These are phyloP conservation scores for Peromyscus aztecus DNA, from an alignment of 2,797 vertebrate genomes.

Conservation along the genomic window DNA sequence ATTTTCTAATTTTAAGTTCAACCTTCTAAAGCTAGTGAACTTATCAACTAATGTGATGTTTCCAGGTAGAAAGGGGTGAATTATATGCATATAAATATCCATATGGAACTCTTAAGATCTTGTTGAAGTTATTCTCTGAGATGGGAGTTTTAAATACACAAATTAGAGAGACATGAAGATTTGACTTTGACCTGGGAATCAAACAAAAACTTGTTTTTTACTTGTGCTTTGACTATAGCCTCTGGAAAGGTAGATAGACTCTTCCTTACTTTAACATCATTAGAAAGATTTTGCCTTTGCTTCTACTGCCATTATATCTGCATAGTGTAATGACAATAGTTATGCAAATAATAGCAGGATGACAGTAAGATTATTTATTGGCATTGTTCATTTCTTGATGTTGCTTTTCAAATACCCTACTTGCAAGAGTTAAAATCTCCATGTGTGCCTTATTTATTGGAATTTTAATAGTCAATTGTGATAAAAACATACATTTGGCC, in stretches of 20 bases:
- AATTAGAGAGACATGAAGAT: background rate
- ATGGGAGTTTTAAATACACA: conserved; percentile 55
- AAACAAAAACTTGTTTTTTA: conserved; percentile 46
- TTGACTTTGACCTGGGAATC: conserved; percentile 53
- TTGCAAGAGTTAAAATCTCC: conserved; percentile 15
- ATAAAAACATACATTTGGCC: conserved; percentile 50
- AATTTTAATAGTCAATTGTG: conserved; percentile 52
- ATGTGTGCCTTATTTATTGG: conserved; percentile 48
- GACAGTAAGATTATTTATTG: background rate
- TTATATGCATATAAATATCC: background rate
- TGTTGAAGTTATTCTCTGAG: conserved; percentile 38
- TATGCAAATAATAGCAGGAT: conserved; percentile 18
- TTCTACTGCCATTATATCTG: background rate
- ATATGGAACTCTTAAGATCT: conserved; percentile 42
- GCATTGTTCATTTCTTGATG: conserved; percentile 56
- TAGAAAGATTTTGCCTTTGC: conserved; percentile 43
- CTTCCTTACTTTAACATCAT: conserved; percentile 28
- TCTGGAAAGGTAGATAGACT: conserved; percentile 31
- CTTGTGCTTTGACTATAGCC: background rate
- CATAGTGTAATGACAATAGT: background rate
- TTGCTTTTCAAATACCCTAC: conserved; percentile 49
- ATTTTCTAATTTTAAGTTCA: conserved; percentile 55
- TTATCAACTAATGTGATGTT: conserved; percentile 17
- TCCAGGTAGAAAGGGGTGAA: conserved; percentile 9
- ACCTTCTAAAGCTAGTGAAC: conserved; percentile 53